Evolutionary conservation across 2,888 invertebrate species (phyloP), one percentile per base, ranked within the genome.

Genomic region (Fragum fragum): DNA sequence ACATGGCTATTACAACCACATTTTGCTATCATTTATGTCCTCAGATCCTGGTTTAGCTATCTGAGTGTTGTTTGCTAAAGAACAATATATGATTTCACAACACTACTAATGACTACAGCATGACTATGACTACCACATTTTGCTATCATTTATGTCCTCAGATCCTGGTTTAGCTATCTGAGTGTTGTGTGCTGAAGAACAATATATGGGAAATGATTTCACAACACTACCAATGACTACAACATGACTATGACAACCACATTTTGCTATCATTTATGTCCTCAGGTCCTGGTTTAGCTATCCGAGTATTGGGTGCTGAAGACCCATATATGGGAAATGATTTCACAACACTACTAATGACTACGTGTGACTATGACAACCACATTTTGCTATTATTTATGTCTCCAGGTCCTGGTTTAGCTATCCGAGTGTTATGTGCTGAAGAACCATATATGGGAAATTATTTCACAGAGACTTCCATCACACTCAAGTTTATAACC

Each of bases 111-210:
- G n/a, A n/a, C n/a, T n/a, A n/a, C n/a, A n/a, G n/a, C n/a, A n/a
- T n/a, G n/a, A n/a, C n/a, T n/a, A n/a, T n/a, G n/a, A n/a, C n/a
- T n/a, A n/a, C n/a, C n/a, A n/a, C n/a, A n/a, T n/a, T n/a, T n/a
- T n/a, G n/a, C n/a, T n/a, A n/a, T n/a, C n/a, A n/a, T n/a, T n/a
- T n/a, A n/a, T n/a, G n/a, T n/a, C n/a, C 16, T n/a, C 83, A 95
- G 96, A 99, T 1, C 99, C 99, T 21, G 99, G 99, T 18, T 96
- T 99, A 83, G 99, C 99, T 57, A 99, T 99, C 93, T 96, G 99
- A 85, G 97, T 99, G 82, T 95, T 99, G 52, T 99, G 99, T 95
- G 98, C 98, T 80, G 98, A 98, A 84, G 98, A 99, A 94, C 97
- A 99, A 5, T 98, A 96, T 94, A 97, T 98, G 95, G 99, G 99